Evolutionary conservation across 2,113 vertebrate genomes (phyloP).

Genomic region (Hepsetus odoe): DNA sequence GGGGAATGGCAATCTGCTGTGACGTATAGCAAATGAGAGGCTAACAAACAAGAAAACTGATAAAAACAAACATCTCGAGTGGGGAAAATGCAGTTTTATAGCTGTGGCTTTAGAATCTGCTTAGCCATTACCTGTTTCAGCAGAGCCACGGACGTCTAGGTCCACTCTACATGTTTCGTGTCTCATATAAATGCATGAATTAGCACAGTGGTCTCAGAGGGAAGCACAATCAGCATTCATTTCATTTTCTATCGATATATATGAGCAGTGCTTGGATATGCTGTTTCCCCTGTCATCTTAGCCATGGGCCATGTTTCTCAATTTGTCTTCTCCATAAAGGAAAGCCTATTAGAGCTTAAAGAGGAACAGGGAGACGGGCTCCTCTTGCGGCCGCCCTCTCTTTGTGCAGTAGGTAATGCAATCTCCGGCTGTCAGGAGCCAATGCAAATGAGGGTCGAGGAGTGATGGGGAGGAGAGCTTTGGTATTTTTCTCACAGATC

Average conservation of each 20-base stretch:
- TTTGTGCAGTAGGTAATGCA: conserved; percentile 52
- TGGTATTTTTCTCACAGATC: conserved; percentile 43
- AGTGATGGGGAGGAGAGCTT: conserved; percentile 3
- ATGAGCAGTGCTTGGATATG: neutral
- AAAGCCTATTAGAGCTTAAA: conserved; percentile 50
- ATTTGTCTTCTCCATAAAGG: conserved; percentile 52
- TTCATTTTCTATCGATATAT: conserved; percentile 28
- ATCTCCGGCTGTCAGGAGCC: conserved; percentile 44
- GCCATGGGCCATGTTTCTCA: conserved; percentile 44
- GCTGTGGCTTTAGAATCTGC: conserved; percentile 12
- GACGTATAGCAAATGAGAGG: neutral
- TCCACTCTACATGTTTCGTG: conserved; percentile 1
- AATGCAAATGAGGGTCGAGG: conserved; percentile 47
- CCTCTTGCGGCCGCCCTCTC: conserved; percentile 24
- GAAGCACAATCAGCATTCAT: conserved; percentile 43
- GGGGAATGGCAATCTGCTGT: conserved; percentile 2
- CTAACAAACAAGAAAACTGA: neutral
- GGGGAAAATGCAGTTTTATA: conserved; percentile 18
- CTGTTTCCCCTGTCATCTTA: conserved; percentile 41
- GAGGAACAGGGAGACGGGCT: conserved; percentile 37
- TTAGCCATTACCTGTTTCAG: conserved; percentile 14
- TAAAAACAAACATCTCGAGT: conserved; percentile 8
- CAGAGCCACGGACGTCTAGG: conserved; percentile 8
- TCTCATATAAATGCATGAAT: conserved; percentile 41
- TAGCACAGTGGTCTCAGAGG: conserved; percentile 11